A percentile compares a stretch with the other conserved stretches of the same genome.
Conservation (phyloP, 2,888 invertebrate species). For the Mythimna pallens region DNA sequence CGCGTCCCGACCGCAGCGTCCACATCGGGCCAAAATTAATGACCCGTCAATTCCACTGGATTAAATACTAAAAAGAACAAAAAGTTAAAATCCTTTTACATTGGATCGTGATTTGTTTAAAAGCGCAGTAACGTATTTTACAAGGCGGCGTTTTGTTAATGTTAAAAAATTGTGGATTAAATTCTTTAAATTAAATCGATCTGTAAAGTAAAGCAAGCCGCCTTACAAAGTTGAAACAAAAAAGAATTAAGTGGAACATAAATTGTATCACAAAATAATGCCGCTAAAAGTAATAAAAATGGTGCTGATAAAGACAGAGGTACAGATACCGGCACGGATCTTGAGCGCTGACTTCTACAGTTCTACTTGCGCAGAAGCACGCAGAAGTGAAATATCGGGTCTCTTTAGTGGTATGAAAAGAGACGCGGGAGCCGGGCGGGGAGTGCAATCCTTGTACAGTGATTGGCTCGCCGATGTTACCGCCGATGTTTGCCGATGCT, state of each 20-base stretch:
- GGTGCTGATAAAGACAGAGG: no score
- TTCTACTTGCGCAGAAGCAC: no score
- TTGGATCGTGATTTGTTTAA: constrained; percentile 48
- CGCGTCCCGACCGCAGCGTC: constrained; percentile 38
- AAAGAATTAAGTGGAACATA: background rate
- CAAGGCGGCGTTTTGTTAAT: constrained; percentile 50
- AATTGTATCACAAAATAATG: constrained; percentile 4
- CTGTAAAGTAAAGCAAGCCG: constrained; percentile 3
- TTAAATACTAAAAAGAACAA: constrained; percentile 31
- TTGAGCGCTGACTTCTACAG: no score
- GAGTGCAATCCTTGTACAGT: no score
- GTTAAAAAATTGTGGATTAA: constrained; percentile 22
- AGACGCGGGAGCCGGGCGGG: no score
- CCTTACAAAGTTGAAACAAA: constrained; percentile 10
- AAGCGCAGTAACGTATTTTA: constrained; percentile 47
- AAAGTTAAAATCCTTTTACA: constrained; percentile 45
- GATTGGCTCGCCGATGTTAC: no score
- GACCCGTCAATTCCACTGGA: constrained; percentile 46
- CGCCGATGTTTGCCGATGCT: no score
- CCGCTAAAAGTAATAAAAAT: background rate
- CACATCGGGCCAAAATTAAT: constrained; percentile 60
- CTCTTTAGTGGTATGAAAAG: no score
- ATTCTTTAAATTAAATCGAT: constrained; percentile 43
- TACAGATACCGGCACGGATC: no score
- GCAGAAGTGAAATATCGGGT: no score